Base-by-base conservation (phyloP, 2,113 vertebrate genomes). In the Calidris pugnax region DNA sequence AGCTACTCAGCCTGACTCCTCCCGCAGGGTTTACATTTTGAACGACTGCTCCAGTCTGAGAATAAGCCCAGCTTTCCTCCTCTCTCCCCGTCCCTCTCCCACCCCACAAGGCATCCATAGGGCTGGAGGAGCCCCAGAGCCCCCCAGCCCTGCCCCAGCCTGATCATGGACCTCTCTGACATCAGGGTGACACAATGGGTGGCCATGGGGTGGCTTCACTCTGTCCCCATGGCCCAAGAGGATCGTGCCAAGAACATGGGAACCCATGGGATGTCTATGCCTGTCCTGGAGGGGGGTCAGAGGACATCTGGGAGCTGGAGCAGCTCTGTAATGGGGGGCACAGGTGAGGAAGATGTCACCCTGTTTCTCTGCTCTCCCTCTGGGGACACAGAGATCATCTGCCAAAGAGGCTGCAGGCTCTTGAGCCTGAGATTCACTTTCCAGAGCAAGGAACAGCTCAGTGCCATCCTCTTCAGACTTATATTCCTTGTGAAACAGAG, bases 181-280 rank as follows among this genome's bases (percentile, higher is more conserved):
- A n/a, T 66, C 0, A 1, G 43, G n/a, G 35, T 28, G 32, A 84
- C 7, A 3, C 8, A 10, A 3, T 14, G 55, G 55, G 41, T 41
- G 37, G 41, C 35, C 43, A 50, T 0, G 7, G 0, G 0, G 9
- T 60, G 59, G 20, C 30, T 74, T 78, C 22, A 19, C 39, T n/a
- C 43, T 10, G 7, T 32, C 71, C 71, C 79, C 48, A 6, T 12
- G 1, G 2, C 48, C 47, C 7, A 14, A 37, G 11, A 56, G 39
- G 8, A 59, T 5, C 2, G 3, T n/a, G 76, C 22, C 50, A 37
- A 68, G 92, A 24, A 22, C 2, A 0, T 22, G 53, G 33, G 15
- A 57, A 37, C 4, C 9, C 28, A 1, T 5, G 68, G 50, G 78
- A 72, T 14, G 39, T 18, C 33, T 30, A 32, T 37, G 51, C 30